phyloP scores from a whole-genome alignment of 1,140 invertebrate genomes.

The Ceratosolen solmsi region DNA sequence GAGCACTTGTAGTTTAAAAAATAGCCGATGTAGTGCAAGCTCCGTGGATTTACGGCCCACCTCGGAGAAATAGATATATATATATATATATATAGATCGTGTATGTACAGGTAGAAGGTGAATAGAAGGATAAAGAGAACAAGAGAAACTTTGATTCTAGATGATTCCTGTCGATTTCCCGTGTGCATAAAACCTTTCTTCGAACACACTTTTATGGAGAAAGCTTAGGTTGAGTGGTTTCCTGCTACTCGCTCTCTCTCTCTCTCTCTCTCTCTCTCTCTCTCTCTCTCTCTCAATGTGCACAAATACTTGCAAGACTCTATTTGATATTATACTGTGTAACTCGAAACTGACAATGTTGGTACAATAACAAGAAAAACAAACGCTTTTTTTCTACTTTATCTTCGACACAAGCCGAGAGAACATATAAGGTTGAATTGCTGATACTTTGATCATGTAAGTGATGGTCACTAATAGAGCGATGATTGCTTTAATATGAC shows the following conservation, averaged over 20 bases:
- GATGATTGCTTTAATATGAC: too few relatives aligned
- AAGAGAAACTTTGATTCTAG: constrained; percentile 3
- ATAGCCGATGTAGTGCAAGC: not conserved
- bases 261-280: not conserved
- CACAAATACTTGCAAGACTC: too few relatives aligned
- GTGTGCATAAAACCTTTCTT: constrained; percentile 19
- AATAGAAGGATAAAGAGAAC: not conserved
- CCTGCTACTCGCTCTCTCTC: not conserved
- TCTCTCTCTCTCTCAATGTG: not conserved
- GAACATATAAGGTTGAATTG: not conserved
- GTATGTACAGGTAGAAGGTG: not conserved
- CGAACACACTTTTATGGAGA: constrained; percentile 15
- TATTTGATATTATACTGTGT: too few relatives aligned
- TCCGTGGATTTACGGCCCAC: constrained; percentile 11
- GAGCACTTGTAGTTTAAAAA: not conserved
- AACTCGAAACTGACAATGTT: too few relatives aligned
- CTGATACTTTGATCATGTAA: too few relatives aligned
- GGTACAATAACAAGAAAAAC: too few relatives aligned
- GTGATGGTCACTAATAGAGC: too few relatives aligned
- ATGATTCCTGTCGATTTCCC: constrained; percentile 19
- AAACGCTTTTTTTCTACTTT: not conserved
- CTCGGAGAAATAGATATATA: not conserved
- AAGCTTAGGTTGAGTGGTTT: constrained; percentile 5
- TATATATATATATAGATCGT: not conserved
- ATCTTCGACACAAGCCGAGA: not conserved